phyloP scores from a whole-genome alignment of 2,113 vertebrate species.

The Alces alces region DNA sequence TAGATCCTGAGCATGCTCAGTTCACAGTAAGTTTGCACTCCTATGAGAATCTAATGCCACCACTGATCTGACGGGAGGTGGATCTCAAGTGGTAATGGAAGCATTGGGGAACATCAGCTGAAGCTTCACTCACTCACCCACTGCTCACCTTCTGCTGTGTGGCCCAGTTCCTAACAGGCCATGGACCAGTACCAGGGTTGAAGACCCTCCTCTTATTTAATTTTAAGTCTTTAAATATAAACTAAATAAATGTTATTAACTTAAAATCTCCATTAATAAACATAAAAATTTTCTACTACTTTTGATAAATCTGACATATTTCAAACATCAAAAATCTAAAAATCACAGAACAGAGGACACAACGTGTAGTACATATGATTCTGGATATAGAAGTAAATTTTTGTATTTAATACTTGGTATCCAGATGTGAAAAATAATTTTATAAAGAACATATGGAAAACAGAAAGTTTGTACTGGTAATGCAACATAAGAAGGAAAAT shows the following conservation, averaged over 20 bases:
- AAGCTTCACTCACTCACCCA: background rate
- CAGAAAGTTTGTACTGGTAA: background rate
- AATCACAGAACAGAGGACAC: background rate
- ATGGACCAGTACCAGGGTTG: background rate
- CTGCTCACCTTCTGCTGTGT: background rate
- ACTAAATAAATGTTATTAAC: background rate
- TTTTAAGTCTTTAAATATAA: background rate
- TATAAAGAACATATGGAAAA: background rate
- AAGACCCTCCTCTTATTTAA: background rate
- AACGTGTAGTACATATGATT: background rate
- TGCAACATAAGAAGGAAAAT: background rate
- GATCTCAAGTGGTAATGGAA: background rate
- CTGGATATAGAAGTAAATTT: background rate
- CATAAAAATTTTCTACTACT: background rate
- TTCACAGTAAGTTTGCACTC: background rate
- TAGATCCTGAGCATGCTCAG: background rate
- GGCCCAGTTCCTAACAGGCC: background rate
- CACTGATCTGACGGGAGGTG: background rate
- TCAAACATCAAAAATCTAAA: background rate
- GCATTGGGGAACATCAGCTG: background rate
- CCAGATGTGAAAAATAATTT: background rate
- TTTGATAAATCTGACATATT: background rate
- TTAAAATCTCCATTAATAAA: background rate
- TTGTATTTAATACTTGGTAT: background rate
- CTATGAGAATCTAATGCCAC: background rate